Evolutionary conservation across 2,113 vertebrate genomes (phyloP).

Genomic region (Leptobrachium leishanense): DNA sequence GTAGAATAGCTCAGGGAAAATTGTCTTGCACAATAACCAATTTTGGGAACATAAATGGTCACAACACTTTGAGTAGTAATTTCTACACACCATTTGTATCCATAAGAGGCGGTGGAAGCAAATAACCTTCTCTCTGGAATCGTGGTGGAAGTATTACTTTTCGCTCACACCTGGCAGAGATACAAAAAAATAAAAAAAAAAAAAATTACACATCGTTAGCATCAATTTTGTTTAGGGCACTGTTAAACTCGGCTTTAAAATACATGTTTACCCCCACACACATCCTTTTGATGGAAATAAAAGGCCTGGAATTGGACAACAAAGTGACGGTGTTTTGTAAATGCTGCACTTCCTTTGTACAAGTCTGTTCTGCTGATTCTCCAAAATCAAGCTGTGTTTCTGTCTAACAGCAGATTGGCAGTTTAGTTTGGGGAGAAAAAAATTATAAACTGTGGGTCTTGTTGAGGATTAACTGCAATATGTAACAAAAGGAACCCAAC

Average conservation of each 20-base stretch:
- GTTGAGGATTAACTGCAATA: constrained; percentile 27
- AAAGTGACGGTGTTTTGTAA: not conserved
- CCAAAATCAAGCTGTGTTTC: not conserved
- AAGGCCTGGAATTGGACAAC: not conserved
- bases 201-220: too few relatives aligned
- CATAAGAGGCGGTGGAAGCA: constrained; percentile 56
- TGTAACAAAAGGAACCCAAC: constrained; percentile 7
- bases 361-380: not conserved
- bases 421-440: too few relatives aligned
- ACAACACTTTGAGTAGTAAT: too few relatives aligned
- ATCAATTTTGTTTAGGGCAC: too few relatives aligned
- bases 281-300: not conserved
- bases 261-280: too few relatives aligned
- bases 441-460: not conserved
- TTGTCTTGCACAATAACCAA: too few relatives aligned
- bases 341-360: constrained; percentile 14
- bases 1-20: too few relatives aligned
- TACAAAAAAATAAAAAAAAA: constrained; percentile 3
- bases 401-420: not conserved
- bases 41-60: too few relatives aligned
- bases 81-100: constrained; percentile 66
- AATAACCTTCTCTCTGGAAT: constrained; percentile 60
- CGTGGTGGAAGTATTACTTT: constrained; percentile 61
- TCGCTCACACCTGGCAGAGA: constrained; percentile 62
- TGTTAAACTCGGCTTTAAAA: too few relatives aligned